Percentiles rank a stretch among this genome's conserved stretches.
phyloP scores from a whole-genome alignment of 2,888 invertebrate genomes.

The Bugulina stolonifera region DNA sequence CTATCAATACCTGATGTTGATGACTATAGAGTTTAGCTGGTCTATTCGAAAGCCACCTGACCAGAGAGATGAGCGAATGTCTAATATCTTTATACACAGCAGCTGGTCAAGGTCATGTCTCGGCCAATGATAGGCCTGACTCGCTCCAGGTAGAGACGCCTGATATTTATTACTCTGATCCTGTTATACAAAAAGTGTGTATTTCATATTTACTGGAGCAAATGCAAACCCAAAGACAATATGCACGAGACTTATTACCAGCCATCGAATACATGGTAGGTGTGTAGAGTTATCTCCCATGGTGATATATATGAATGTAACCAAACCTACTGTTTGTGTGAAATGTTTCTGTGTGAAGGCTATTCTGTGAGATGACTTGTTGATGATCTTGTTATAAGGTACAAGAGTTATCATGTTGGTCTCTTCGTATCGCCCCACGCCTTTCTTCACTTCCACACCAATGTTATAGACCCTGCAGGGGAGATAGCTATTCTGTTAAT shows the following conservation, averaged over 20 bases:
- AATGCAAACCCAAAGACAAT: no score
- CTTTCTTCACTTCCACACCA: slow-evolving; percentile 81
- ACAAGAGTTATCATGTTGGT: slow-evolving; percentile 88
- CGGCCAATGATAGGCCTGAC: slow-evolving; percentile 95
- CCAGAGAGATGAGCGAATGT: slow-evolving; percentile 61
- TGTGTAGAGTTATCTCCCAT: no score
- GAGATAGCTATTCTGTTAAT: no score
- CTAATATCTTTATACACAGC: slow-evolving; percentile 75
- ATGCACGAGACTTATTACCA: no score
- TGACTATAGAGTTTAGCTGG: slow-evolving; percentile 74
- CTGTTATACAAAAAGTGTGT: no score
- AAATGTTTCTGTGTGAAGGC: slow-evolving; percentile 84
- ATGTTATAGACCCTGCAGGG: slow-evolving; percentile 67
- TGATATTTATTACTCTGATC: slow-evolving; percentile 54
- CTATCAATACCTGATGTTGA: slow-evolving; percentile 73
- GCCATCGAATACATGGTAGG: no score
- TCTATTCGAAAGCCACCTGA: slow-evolving; percentile 86
- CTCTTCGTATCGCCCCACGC: slow-evolving; percentile 79
- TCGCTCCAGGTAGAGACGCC: slow-evolving; percentile 76
- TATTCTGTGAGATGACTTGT: slow-evolving; percentile 69
- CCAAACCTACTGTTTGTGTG: slow-evolving; percentile 53
- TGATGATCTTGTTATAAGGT: slow-evolving; percentile 87
- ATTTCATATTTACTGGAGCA: no score
- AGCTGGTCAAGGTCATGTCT: slow-evolving; percentile 80
- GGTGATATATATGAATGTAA: no score